Evolutionary conservation across 2,888 invertebrate species (phyloP).

Genomic region (Therioaphis trifolii): DNA sequence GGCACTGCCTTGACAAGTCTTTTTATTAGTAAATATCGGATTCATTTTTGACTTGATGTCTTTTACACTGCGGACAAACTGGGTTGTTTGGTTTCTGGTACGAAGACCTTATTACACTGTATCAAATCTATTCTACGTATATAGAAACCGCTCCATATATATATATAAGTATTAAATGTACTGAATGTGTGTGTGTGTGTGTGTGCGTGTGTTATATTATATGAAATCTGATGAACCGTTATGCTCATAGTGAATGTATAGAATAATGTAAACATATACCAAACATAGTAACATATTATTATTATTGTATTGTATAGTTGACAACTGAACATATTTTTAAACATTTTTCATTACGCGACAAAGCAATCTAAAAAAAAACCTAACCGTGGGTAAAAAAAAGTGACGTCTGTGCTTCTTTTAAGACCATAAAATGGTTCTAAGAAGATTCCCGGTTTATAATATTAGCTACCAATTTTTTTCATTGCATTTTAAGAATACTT

Average conservation of each 20-base stretch:
- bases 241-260: slow-evolving; percentile 27
- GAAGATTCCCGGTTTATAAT: too few relatives aligned
- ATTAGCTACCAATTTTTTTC: too few relatives aligned
- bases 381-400: slow-evolving; percentile 6
- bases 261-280: slow-evolving; percentile 48
- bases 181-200: too few relatives aligned
- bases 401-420: too few relatives aligned
- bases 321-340: slow-evolving; percentile 10
- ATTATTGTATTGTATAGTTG: slow-evolving; percentile 15
- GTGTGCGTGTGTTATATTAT: not conserved
- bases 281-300: not conserved
- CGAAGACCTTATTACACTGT: slow-evolving; percentile 49
- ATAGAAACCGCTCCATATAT: slow-evolving; percentile 24
- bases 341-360: slow-evolving; percentile 27
- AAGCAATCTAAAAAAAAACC: slow-evolving; percentile 31
- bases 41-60: slow-evolving; percentile 27
- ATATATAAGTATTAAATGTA: too few relatives aligned
- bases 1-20: slow-evolving; percentile 8
- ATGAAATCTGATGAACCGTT: slow-evolving; percentile 42
- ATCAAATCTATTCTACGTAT: slow-evolving; percentile 46
- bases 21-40: slow-evolving; percentile 27
- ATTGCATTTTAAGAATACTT: too few relatives aligned
- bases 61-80: not conserved
- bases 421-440: too few relatives aligned
- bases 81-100: slow-evolving; percentile 18